These are phyloP conservation scores for Magallana angulata DNA, from an alignment of 1,140 invertebrate genomes.

Conservation along the genomic window DNA sequence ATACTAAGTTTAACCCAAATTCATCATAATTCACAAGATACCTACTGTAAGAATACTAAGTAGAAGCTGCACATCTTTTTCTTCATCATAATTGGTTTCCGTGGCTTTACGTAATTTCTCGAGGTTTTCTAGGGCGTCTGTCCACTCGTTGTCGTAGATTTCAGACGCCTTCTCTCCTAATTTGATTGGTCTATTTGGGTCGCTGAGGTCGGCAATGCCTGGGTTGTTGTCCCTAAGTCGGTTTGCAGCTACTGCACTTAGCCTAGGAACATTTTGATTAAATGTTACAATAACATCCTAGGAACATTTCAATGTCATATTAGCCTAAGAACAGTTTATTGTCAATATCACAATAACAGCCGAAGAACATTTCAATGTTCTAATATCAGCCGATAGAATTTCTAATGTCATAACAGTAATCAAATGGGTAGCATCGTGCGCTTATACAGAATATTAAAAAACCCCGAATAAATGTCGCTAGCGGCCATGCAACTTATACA, in stretches of 20 bases:
- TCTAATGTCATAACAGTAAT: too few relatives aligned
- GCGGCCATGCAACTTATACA: too few relatives aligned
- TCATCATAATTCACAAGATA: background rate
- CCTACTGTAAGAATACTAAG: slow-evolving; percentile 15
- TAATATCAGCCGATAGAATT: too few relatives aligned
- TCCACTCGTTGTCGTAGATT: slow-evolving; percentile 22
- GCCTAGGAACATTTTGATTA: background rate
- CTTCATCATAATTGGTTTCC: background rate
- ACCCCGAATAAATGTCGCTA: too few relatives aligned
- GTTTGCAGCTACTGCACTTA: background rate
- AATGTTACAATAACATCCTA: background rate
- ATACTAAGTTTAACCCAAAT: too few relatives aligned
- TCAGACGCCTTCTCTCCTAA: slow-evolving; percentile 18
- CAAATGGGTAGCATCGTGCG: too few relatives aligned
- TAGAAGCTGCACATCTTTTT: background rate
- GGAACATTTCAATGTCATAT: too few relatives aligned
- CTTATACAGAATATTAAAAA: too few relatives aligned
- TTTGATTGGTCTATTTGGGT: slow-evolving; percentile 27
- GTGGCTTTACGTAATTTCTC: background rate
- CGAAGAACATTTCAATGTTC: too few relatives aligned
- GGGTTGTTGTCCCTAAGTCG: slow-evolving; percentile 19
- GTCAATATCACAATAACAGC: too few relatives aligned
- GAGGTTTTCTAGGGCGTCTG: slow-evolving; percentile 3
- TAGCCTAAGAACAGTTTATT: too few relatives aligned
- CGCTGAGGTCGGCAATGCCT: background rate